These are phyloP conservation scores for Tenthredo scrophulariae DNA, from an alignment of 2,888 invertebrate genomes.

Conservation along the genomic window DNA sequence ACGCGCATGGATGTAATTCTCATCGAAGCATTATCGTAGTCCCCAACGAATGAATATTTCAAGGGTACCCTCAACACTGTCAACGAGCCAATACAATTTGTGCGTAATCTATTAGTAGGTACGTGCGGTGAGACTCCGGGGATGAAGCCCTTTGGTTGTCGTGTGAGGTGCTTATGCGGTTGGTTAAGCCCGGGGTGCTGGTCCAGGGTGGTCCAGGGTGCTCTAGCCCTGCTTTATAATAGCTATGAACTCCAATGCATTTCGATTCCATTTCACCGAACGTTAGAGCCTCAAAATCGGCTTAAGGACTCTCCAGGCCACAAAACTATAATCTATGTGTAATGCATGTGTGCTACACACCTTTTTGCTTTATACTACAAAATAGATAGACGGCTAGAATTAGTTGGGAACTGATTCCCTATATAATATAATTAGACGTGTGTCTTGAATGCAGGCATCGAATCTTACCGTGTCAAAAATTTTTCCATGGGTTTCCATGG, in stretches of 20 bases:
- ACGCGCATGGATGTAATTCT: slow-evolving; percentile 32
- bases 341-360: background rate
- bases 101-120: slow-evolving; percentile 59
- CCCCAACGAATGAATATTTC: slow-evolving; percentile 56
- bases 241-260: slow-evolving; percentile 22
- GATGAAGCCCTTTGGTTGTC: slow-evolving; percentile 75
- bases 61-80: slow-evolving; percentile 53
- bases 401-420: background rate
- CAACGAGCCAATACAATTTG: slow-evolving; percentile 58
- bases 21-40: slow-evolving; percentile 1
- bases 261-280: slow-evolving; percentile 49
- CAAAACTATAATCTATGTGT: background rate
- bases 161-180: slow-evolving; percentile 73
- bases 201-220: slow-evolving; percentile 58
- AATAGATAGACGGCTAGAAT: background rate
- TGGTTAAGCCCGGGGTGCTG: slow-evolving; percentile 69
- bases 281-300: slow-evolving; percentile 29
- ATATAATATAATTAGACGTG: background rate
- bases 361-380: slow-evolving; percentile 11
- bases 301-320: slow-evolving; percentile 36
- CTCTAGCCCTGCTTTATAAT: slow-evolving; percentile 12
- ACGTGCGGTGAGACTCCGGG: slow-evolving; percentile 59
- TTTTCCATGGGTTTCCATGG: background rate
- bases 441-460: background rate
- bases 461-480: background rate